Evolutionary conservation across 2,888 invertebrate species (phyloP).

Genomic region (Melangyna quadrimaculata): DNA sequence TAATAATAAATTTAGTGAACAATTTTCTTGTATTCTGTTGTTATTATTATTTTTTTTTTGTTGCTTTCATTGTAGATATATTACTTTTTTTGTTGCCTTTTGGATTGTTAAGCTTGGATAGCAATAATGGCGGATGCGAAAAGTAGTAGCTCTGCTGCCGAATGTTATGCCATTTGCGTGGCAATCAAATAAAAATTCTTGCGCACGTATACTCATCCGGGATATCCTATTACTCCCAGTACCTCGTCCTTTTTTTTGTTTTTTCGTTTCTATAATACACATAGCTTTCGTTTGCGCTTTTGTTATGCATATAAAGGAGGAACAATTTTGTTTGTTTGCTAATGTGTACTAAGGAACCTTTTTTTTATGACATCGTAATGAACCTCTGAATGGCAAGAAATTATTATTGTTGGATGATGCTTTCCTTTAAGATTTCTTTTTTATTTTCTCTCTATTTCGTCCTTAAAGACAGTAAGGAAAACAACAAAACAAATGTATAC

Average conservation of each 20-base stretch:
- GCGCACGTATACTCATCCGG: constrained; percentile 58
- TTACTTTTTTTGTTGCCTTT: background rate
- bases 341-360: constrained; percentile 68
- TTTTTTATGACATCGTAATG: constrained; percentile 69
- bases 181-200: constrained; percentile 72
- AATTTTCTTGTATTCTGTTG: constrained; percentile 45
- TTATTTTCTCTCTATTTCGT: background rate
- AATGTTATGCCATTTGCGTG: constrained; percentile 65
- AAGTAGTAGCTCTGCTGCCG: constrained; percentile 6
- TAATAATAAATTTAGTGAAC: constrained; percentile 68
- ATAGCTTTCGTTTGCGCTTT: constrained; percentile 16
- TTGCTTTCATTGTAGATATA: background rate
- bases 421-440: constrained; percentile 23
- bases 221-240: constrained; percentile 33
- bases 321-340: constrained; percentile 57
- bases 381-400: constrained; percentile 62
- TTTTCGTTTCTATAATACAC: constrained; percentile 17
- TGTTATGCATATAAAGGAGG: constrained; percentile 32
- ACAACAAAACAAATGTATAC: background rate
- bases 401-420: constrained; percentile 62
- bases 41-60: background rate
- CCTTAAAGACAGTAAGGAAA: background rate
- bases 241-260: background rate
- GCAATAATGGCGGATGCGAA: constrained; percentile 1
- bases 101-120: constrained; percentile 7